Base-by-base conservation (phyloP, 2,797 vertebrate genomes). In the Pristis pectinata region DNA sequence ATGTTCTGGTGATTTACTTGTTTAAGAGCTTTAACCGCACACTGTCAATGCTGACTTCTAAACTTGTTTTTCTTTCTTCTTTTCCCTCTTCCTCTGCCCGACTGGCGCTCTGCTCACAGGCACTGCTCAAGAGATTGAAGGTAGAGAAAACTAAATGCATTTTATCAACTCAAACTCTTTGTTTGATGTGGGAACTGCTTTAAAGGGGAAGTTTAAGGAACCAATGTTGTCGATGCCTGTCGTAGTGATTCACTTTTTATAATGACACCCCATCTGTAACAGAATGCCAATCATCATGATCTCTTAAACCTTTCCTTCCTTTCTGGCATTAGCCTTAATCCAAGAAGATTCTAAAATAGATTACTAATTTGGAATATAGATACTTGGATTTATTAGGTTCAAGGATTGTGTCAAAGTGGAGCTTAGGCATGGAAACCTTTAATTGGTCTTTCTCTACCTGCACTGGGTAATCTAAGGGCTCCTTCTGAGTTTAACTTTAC, bases 61-160 rank as follows among this genome's bases (percentile, higher is more conserved):
- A 96, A 95, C 95, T 13, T 95, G 92, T 94, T 49, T 96, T 95
- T 95, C 95, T 96, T 96, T 95, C 96, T 96, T 95, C 96, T 80
- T 95, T 93, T 93, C 83, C 61, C 74, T 49, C 95, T 95, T 79
- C 96, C 95, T 95, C 95, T 92, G 95, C 96, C 61, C 91, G 11
- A 92, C n/a, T 37, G 19, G 61, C 61, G 95, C 94, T 37, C 95
- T 97, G 96, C 96, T 95, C 96, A 96, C 96, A 98, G 98, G 97
- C 97, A 97, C 97, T 95, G 96, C 97, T 96, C 97, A 98, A 97
- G 96, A 96, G 53, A 94, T 97, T 95, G 95, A 96, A 95, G 92
- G 94, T 94, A 94, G 72, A 61, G 61, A 89, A 61, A 67, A 59
- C 64, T 94, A 87, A 61, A 89, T 89, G 85, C 56, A 89, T 89